Evolutionary conservation across 1,140 invertebrate genomes (phyloP).

Genomic region (Pentalonia nigronervosa): DNA sequence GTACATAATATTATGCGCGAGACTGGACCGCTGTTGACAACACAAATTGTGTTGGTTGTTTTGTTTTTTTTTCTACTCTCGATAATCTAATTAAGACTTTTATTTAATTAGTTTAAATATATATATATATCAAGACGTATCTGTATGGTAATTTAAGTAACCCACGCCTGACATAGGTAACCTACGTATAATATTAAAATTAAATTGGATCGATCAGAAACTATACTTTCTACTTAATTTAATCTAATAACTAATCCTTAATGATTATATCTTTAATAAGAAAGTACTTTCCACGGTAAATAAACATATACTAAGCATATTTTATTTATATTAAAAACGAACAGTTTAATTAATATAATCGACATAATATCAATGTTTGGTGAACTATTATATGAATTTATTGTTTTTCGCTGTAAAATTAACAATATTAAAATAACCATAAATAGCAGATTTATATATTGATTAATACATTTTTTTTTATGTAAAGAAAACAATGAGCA

Average conservation of each 20-base stretch:
- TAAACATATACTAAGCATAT: background rate
- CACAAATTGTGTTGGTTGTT: background rate
- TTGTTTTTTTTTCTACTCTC: background rate
- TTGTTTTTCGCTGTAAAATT: background rate
- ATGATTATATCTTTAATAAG: background rate
- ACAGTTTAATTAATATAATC: background rate
- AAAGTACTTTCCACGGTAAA: background rate
- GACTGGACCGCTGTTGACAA: background rate
- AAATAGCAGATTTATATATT: background rate
- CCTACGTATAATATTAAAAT: background rate
- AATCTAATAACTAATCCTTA: conserved; percentile 26
- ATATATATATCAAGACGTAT: background rate
- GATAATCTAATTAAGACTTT: background rate
- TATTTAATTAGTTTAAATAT: background rate
- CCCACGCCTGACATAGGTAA: background rate
- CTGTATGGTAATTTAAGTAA: background rate
- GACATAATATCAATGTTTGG: background rate
- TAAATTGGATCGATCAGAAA: background rate
- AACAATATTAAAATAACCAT: background rate
- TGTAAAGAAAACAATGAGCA: too few relatives aligned
- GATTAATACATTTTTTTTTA: too few relatives aligned
- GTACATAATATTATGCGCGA: background rate
- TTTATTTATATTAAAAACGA: background rate
- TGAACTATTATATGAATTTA: background rate
- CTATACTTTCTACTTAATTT: conserved; percentile 3